Percentiles rank a stretch among this genome's conserved stretches.
phyloP scores from a whole-genome alignment of 2,888 invertebrate species.

The Lapara coniferarum region DNA sequence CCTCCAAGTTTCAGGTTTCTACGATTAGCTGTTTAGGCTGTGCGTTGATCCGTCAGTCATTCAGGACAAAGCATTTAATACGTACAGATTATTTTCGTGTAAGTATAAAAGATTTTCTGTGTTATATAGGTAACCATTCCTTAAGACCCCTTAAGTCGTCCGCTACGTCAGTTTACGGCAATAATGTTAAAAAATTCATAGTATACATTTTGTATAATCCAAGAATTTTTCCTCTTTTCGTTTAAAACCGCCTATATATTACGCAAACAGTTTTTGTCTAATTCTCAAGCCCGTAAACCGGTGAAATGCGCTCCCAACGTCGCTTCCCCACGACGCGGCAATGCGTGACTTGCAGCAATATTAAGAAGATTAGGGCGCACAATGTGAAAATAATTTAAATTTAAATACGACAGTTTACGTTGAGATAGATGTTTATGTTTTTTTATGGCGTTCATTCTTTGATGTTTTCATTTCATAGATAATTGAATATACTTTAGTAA shows the following conservation, averaged over 20 bases:
- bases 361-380: slow-evolving; percentile 42
- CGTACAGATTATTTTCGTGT: no score
- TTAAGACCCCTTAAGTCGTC: not conserved
- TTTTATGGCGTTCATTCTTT: not conserved
- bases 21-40: no score
- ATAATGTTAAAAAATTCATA: slow-evolving; percentile 14
- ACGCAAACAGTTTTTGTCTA: slow-evolving; percentile 29
- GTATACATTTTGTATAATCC: slow-evolving; percentile 11
- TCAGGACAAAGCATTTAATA: no score
- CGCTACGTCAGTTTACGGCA: not conserved
- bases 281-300: slow-evolving; percentile 19
- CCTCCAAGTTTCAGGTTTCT: no score
- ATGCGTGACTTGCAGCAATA: slow-evolving; percentile 43
- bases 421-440: not conserved
- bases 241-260: slow-evolving; percentile 32
- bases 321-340: slow-evolving; percentile 32
- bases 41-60: no score
- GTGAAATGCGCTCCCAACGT: not conserved
- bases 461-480: no score
- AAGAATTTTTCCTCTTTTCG: slow-evolving; percentile 22
- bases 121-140: not conserved
- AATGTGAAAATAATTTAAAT: slow-evolving; percentile 39
- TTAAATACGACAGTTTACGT: not conserved
- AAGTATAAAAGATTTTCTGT: no score
- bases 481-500: no score